These are phyloP conservation scores for Siderastrea siderea DNA, from an alignment of 92 coral and sea anemone species.

Conservation along the genomic window DNA sequence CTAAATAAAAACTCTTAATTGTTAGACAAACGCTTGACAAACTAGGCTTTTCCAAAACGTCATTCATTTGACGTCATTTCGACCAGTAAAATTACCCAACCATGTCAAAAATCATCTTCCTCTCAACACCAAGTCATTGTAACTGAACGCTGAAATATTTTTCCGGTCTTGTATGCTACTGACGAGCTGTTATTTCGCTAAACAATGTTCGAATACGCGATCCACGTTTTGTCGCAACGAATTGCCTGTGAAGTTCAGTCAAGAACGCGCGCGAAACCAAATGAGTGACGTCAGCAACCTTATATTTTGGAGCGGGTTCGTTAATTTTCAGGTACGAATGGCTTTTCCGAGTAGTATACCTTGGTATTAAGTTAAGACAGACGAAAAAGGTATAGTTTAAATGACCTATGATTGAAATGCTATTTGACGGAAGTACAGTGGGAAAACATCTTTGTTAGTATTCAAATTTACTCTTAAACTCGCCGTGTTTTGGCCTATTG, in stretches of 20 bases:
- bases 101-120: slow-evolving; percentile 14
- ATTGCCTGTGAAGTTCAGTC: not conserved
- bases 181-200: not conserved
- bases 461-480: slow-evolving; percentile 6
- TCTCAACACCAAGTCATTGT: not conserved
- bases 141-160: not conserved
- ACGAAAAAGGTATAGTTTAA: slow-evolving; percentile 3
- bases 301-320: too few species aligned
- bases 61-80: slow-evolving; percentile 39
- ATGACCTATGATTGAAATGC: not conserved
- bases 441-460: not conserved
- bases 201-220: not conserved
- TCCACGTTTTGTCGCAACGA: not conserved
- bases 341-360: not conserved
- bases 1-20: not conserved
- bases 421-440: slow-evolving; percentile 1
- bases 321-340: not conserved
- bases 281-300: not conserved
- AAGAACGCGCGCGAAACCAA: not conserved
- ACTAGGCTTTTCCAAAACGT: slow-evolving; percentile 17
- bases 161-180: not conserved
- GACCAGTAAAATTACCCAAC: slow-evolving; percentile 2
- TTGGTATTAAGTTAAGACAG: not conserved
- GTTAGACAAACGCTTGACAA: slow-evolving; percentile 13
- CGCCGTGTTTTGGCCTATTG: slow-evolving; percentile 3